These are phyloP conservation scores for Ahaetulla prasina DNA, from an alignment of 2,113 vertebrate species.

Conservation along the genomic window DNA sequence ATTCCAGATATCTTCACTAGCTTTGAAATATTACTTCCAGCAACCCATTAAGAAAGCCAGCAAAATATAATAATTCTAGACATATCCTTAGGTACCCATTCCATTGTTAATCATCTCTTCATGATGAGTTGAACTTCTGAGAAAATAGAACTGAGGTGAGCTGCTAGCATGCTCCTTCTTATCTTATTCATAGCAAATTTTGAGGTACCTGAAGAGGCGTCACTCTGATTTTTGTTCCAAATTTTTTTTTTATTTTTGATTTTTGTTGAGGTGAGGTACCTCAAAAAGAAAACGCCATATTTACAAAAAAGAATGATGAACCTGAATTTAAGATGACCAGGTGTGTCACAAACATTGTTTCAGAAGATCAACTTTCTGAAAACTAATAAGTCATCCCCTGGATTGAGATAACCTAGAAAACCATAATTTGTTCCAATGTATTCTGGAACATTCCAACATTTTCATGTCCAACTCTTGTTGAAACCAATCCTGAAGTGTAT, in stretches of 20 bases:
- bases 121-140: background rate
- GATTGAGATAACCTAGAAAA: background rate
- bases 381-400: background rate
- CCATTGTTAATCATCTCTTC: background rate
- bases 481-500: background rate
- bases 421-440: background rate
- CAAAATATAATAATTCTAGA: background rate
- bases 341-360: background rate
- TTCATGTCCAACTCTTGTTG: background rate
- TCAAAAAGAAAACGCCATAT: background rate
- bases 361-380: background rate
- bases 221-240: background rate
- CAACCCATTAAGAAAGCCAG: background rate
- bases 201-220: background rate
- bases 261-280: no score
- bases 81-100: background rate
- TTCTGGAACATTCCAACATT: background rate
- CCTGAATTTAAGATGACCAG: background rate
- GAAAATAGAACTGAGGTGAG: background rate
- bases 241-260: no score
- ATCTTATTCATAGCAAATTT: background rate
- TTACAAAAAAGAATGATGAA: background rate
- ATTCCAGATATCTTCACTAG: background rate
- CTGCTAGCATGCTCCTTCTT: background rate
- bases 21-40: background rate